These are phyloP conservation scores for Ctenosaura bakeri DNA, from an alignment of 2,797 vertebrate species.

Conservation along the genomic window DNA sequence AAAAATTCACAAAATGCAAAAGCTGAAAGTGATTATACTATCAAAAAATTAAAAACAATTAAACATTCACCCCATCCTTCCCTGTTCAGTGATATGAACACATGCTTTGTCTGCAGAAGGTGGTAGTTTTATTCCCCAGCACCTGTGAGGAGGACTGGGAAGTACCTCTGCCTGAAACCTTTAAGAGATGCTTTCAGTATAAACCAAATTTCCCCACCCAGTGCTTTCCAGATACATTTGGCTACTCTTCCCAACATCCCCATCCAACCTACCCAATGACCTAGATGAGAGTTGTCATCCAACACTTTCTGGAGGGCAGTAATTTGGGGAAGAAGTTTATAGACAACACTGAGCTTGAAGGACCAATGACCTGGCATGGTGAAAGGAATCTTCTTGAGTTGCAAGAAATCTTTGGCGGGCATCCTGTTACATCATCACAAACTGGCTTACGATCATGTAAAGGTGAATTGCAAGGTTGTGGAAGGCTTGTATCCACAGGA, in stretches of 20 bases:
- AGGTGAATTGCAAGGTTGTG: too few relatives aligned
- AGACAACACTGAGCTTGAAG: neutral
- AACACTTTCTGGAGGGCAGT: neutral
- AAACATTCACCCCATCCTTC: too few relatives aligned
- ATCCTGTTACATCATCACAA: too few relatives aligned
- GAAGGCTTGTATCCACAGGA: too few relatives aligned
- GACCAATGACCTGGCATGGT: neutral
- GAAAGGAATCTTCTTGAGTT: too few relatives aligned
- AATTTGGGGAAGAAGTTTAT: neutral
- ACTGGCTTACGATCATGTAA: too few relatives aligned
- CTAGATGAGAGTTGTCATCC: neutral
- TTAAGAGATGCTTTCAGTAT: neutral
- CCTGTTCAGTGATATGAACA: neutral
- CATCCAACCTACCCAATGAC: neutral
- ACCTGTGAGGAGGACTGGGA: neutral
- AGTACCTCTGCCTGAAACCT: neutral
- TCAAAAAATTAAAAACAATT: too few relatives aligned
- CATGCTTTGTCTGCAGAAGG: neutral
- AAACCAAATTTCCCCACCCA: too few relatives aligned
- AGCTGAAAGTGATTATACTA: too few relatives aligned
- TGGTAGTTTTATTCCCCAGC: neutral
- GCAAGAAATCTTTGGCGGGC: too few relatives aligned
- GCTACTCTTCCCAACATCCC: neutral
- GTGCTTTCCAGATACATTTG: neutral
- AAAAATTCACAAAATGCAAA: too few relatives aligned